Evolutionary conservation across 2,113 vertebrate species (phyloP).

Genomic region (Psittacus erithacus): DNA sequence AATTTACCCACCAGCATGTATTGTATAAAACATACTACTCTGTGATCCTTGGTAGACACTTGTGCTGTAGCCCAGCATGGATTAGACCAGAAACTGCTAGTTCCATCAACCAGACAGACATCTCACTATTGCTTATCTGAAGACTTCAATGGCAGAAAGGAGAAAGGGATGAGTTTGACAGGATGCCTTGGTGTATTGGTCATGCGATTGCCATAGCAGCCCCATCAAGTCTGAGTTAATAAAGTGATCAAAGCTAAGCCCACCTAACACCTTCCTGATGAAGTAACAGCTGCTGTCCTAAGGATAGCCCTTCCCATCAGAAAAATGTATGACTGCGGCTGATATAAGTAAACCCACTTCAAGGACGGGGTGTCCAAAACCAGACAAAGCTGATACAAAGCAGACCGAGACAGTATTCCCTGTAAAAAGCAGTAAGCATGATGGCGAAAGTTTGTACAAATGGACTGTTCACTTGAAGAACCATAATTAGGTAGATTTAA

Average conservation of each 20-base stretch:
- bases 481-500: rapidly evolving
- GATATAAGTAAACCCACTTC: conserved; percentile 5
- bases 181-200: not conserved
- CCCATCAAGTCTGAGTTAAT: not conserved
- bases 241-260: conserved; percentile 16
- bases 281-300: conserved; percentile 7
- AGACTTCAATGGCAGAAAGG: not conserved
- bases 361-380: not conserved
- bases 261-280: conserved; percentile 10
- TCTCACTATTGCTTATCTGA: conserved; percentile 25
- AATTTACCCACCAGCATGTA: conserved; percentile 58
- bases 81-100: conserved; percentile 24
- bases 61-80: not conserved
- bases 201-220: not conserved
- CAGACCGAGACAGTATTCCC: not conserved
- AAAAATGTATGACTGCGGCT: not conserved
- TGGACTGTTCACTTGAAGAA: not conserved
- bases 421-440: not conserved
- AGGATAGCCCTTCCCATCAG: conserved; percentile 24
- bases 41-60: conserved; percentile 5
- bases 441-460: not conserved
- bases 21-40: conserved; percentile 37
- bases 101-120: conserved; percentile 38
- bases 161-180: conserved; percentile 41
- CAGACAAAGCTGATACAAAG: not conserved